These are phyloP conservation scores for Malacoctenus gilli DNA, from an alignment of 2,797 vertebrate species.

Conservation along the genomic window DNA sequence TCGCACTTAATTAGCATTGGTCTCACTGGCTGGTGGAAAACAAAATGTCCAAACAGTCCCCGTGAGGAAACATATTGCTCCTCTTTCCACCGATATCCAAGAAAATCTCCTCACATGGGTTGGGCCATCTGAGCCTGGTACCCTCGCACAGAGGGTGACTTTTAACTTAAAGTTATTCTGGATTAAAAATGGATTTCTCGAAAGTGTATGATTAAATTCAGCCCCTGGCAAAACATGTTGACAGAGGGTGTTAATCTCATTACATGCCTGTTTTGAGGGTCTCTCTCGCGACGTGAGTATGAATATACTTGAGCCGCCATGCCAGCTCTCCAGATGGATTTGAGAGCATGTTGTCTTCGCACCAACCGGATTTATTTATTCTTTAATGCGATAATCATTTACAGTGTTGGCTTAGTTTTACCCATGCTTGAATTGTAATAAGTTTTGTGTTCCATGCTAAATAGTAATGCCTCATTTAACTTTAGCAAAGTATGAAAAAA, in stretches of 20 bases:
- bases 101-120: conserved; percentile 44
- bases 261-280: conserved; percentile 29
- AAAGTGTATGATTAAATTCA: conserved; percentile 42
- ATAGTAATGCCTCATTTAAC: too few species aligned
- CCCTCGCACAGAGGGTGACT: conserved; percentile 66
- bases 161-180: conserved; percentile 60
- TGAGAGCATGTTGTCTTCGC: background rate
- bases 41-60: conserved; percentile 44
- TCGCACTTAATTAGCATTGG: conserved; percentile 19
- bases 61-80: conserved; percentile 62
- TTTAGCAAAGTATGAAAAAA: too few species aligned
- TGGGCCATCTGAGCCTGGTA: conserved; percentile 36
- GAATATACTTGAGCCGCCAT: background rate
- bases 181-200: conserved; percentile 61
- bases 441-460: too few species aligned
- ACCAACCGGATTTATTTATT: background rate
- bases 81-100: conserved; percentile 35
- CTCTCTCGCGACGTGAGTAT: conserved; percentile 7
- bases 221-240: conserved; percentile 32
- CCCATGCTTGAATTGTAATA: too few species aligned
- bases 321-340: conserved; percentile 5
- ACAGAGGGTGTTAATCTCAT: conserved; percentile 38
- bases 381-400: too few species aligned
- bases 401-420: too few species aligned
- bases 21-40: conserved; percentile 20